Evolutionary conservation across 2,888 invertebrate species (phyloP).

Genomic region (Acanthopleura granulata): DNA sequence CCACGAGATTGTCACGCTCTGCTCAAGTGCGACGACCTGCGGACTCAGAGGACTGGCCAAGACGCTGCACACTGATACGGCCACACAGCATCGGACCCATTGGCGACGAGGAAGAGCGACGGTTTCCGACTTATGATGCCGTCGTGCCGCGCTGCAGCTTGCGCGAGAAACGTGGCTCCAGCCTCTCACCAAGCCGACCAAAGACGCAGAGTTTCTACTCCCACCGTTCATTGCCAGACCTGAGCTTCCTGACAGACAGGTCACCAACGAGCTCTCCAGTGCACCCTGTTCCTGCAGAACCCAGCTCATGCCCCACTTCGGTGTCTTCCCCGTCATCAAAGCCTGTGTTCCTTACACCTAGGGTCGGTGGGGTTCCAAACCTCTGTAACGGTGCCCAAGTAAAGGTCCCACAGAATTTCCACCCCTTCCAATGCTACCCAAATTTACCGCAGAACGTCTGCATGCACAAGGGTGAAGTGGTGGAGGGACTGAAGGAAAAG

Average conservation of each 20-base stretch:
- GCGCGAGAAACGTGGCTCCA: not conserved
- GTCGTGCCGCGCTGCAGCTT: not conserved
- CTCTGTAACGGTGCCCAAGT: not conserved
- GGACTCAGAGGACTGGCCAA: not conserved
- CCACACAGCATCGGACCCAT: constrained; percentile 16
- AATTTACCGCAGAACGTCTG: not conserved
- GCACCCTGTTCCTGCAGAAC: not conserved
- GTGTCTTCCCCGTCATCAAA: not conserved
- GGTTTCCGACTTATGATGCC: not conserved
- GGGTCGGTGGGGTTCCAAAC: not conserved
- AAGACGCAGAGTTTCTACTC: constrained; percentile 38
- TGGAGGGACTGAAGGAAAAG: not conserved
- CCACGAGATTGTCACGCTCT: not conserved
- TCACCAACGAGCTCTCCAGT: constrained; percentile 2
- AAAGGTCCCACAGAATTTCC: not conserved
- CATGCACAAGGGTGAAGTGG: not conserved
- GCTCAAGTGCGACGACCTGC: not conserved
- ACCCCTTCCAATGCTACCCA: not conserved
- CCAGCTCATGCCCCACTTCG: not conserved
- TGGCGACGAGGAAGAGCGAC: not conserved
- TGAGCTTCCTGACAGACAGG: constrained; percentile 44
- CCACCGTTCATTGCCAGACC: constrained; percentile 55
- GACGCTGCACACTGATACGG: not conserved
- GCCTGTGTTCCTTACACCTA: constrained; percentile 7
- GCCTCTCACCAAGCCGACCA: constrained; percentile 9